Evolutionary conservation across 2,888 invertebrate species (phyloP), one percentile per base, ranked within the genome.

Genomic region (Lasioglossum malachurum): DNA sequence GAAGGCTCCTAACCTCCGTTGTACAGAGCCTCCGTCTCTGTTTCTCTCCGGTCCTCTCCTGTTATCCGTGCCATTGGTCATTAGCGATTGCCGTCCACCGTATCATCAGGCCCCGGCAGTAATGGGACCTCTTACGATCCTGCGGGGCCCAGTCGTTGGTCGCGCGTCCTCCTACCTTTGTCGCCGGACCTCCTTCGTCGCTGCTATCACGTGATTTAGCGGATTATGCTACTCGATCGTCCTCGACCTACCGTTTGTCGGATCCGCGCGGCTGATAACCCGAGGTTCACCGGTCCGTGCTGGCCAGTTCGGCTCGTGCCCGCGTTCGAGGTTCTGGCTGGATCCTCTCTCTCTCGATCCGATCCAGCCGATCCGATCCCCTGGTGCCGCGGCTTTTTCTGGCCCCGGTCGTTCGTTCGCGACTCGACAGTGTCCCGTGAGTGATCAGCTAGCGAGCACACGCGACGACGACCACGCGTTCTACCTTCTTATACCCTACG

Each of bases 21-120:
- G 3, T n/a, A 53, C 53, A 23, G 23, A 53, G 19, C 23, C 10
- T 53, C 23, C 10, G 8, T 53, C 23, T 53, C 53, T 23, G 8
- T 53, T 10, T 53, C 53, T 46, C 78, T 31, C 82, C 31, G 60
- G 83, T 86, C 85, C 87, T 89, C 84, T 87, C 87, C 88, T 91
- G 89, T 90, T 91, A 91, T 92, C 92, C 89, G 90, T 90, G 89
- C 91, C 92, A 92, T 91, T 92, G 92, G 92, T 91, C 92, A 92
- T 92, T 92, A 92, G 91, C 91, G 89, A 92, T 87, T 90, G 86
- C 90, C 90, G 91, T 87, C 84, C 91, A 85, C 86, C 89, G 88
- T 91, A 91, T 91, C 91, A 91, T 90, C 86, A 87, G 86, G 88
- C 87, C 87, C 80, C 84, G 67, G 81, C 91, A 76, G 89, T 91